Evolutionary conservation across 2,888 invertebrate species (phyloP), one percentile per base, ranked within the genome.

Genomic region (Hyposoter dolosus): DNA sequence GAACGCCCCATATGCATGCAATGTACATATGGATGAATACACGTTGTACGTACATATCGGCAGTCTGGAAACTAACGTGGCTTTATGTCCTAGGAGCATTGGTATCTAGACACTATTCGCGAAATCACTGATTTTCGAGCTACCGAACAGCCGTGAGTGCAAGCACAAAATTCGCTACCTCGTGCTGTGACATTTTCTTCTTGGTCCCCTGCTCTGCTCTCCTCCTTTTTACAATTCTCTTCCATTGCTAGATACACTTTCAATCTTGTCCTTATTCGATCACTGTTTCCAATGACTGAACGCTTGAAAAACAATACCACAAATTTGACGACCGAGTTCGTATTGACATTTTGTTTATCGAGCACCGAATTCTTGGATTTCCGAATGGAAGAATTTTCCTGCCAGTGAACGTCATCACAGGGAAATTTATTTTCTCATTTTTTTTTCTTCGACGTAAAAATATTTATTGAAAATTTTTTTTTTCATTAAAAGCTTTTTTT

Each of bases 71-170:
- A 82, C 71, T 66, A 75, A 84, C 56, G 69, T 79, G 12, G 69
- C 45, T 79, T 87, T 84, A 82, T 79, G 79, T 84, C 35, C 35
- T 50, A 43, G 15, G 53, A 85, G 75, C 40, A 35, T 15, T 45
- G 74, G 72, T 35, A 60, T n/a, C n/a, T 66, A 50, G 12, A 12
- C 63, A 28, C 23, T 56, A 28, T 19, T n/a, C 56, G n/a, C 66
- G 60, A 76, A 82, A 80, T 75, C 66, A 76, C 60, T 85, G 71
- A 85, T 82, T 85, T 76, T 35, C 60, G 66, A 79, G 40, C 28
- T 40, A 65, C 23, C 45, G 80, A 56, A 53, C 66, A 68, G 10
- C 45, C 45, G 56, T 28, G 15, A 78, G 66, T 75, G 77, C 82
- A 45, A 77, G 35, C 60, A 74, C 50, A 74, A 56, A 85, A 80